Conservation (phyloP, 2,888 invertebrate species). For the Thereva nobilitata region DNA sequence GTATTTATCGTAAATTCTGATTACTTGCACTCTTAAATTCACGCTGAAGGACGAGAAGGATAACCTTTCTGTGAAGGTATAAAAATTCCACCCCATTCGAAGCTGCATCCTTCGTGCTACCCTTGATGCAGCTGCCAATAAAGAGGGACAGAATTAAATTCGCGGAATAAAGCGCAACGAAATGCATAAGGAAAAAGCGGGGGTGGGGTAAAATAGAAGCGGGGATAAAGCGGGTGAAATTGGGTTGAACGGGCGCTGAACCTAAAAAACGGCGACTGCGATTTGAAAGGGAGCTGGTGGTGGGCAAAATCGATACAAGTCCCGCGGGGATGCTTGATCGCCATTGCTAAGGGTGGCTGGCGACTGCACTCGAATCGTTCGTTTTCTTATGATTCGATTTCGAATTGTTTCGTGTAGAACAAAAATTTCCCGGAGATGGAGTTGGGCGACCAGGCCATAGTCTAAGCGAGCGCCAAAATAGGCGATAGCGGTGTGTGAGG, state of each 20-base stretch:
- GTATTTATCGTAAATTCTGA: too few relatives aligned
- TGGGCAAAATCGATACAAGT: constrained; percentile 40
- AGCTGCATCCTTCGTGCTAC: neutral
- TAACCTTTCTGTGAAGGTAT: neutral
- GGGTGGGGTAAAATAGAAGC: constrained; percentile 1
- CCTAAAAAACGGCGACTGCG: constrained; percentile 38
- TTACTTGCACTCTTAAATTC: neutral
- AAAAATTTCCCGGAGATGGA: constrained; percentile 29
- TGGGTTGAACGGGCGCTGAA: constrained; percentile 34
- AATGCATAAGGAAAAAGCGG: constrained; percentile 37
- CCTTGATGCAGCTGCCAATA: constrained; percentile 1
- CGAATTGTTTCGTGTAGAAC: constrained; percentile 39
- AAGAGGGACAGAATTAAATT: constrained; percentile 28
- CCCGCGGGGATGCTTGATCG: constrained; percentile 37
- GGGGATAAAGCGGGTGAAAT: too few relatives aligned
- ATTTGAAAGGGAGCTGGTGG: constrained; percentile 22
- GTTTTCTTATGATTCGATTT: constrained; percentile 42
- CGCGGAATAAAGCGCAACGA: constrained; percentile 40
- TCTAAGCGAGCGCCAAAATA: constrained; percentile 16
- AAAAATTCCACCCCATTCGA: neutral
- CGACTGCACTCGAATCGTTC: constrained; percentile 38
- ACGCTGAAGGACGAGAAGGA: neutral
- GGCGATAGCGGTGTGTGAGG: constrained; percentile 6
- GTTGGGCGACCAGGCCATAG: constrained; percentile 14
- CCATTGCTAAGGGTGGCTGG: constrained; percentile 25